phyloP scores from a whole-genome alignment of 23 tunicate species.

The Botrylloides violaceus region DNA sequence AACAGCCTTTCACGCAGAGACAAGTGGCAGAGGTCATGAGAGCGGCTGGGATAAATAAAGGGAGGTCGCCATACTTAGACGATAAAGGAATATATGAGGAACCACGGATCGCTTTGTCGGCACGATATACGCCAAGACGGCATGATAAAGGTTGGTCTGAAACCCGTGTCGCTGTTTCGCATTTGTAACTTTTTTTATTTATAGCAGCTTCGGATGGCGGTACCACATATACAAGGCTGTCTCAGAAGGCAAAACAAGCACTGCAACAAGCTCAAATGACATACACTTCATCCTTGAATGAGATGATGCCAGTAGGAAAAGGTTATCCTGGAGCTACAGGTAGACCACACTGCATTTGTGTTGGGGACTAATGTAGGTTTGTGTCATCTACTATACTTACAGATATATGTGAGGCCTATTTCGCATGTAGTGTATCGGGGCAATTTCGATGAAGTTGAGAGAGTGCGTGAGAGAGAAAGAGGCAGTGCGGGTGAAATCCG shows the following conservation, averaged over 20 bases:
- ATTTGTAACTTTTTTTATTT: not conserved
- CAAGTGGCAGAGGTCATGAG: constrained; percentile 29
- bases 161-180: not conserved
- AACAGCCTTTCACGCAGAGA: constrained; percentile 22
- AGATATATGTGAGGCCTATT: no score
- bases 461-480: no score
- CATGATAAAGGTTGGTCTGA: not conserved
- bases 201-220: constrained; percentile 4
- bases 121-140: not conserved
- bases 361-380: no score
- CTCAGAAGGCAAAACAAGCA: constrained; percentile 11
- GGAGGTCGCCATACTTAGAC: not conserved
- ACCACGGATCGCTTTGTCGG: not conserved
- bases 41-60: constrained; percentile 11
- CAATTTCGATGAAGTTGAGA: no score
- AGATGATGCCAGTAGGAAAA: constrained; percentile 19
- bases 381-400: no score
- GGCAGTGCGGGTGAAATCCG: no score
- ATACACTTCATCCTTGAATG: constrained; percentile 4
- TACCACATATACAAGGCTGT: constrained; percentile 2
- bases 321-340: not conserved
- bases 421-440: no score
- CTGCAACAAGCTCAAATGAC: constrained; percentile 18
- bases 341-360: no score
- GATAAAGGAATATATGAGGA: not conserved